Conservation (phyloP, 1,140 invertebrate species). For the Lycorma delicatula region DNA sequence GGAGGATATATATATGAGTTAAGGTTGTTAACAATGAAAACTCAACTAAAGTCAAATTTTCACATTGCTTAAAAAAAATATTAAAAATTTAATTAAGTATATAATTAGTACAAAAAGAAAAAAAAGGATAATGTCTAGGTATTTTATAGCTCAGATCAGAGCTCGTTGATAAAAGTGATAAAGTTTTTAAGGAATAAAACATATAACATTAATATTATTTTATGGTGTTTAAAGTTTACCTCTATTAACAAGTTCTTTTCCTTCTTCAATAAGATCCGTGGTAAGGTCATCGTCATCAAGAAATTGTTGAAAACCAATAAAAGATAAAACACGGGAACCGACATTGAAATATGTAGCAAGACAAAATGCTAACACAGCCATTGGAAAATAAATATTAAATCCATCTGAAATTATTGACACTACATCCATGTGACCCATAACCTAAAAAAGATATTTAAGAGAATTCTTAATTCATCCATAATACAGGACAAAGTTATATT, state of each 20-base stretch:
- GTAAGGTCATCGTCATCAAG: conserved; percentile 89
- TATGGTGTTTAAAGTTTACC: conserved; percentile 40
- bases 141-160: neutral
- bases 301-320: conserved; percentile 93
- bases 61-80: neutral
- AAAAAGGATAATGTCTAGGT: neutral
- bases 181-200: neutral
- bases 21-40: too few species aligned
- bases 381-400: conserved; percentile 99
- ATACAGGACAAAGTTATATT: too few species aligned
- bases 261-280: conserved; percentile 87
- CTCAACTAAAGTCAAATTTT: conserved; percentile 14
- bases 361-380: conserved; percentile 89
- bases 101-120: conserved; percentile 5
- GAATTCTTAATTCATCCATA: too few species aligned
- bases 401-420: conserved; percentile 94
- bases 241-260: conserved; percentile 78
- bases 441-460: too few species aligned
- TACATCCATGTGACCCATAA: conserved; percentile 99
- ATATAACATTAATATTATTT: neutral
- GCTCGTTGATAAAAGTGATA: too few species aligned
- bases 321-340: conserved; percentile 78
- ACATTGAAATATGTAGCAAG: conserved; percentile 91
- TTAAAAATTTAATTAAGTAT: too few species aligned
- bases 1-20: too few species aligned